A percentile compares a stretch with the other conserved stretches of the same genome.
These are phyloP conservation scores for Megaceryle maxima DNA, from an alignment of 2,113 vertebrate species.

Conservation along the genomic window DNA sequence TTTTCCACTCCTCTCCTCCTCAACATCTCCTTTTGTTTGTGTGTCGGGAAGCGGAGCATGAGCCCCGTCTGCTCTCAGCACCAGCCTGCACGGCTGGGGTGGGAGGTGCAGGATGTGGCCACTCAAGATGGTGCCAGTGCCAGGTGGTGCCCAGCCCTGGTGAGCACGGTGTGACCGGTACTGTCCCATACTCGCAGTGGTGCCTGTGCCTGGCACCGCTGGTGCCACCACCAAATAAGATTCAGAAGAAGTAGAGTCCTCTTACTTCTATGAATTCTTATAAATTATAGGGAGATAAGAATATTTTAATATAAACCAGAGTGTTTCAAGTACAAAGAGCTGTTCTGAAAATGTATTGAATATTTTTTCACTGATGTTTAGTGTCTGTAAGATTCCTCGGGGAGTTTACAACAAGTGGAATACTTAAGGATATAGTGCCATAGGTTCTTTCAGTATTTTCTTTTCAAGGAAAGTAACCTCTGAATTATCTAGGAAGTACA, in stretches of 20 bases:
- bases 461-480: conserved; percentile 78
- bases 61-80: background rate
- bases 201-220: background rate
- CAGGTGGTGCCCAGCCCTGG: background rate
- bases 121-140: rapidly evolving
- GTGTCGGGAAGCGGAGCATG: background rate
- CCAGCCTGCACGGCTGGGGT: background rate
- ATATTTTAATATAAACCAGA: conserved; percentile 73
- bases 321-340: conserved; percentile 69
- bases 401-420: conserved; percentile 79
- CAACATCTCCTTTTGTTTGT: background rate
- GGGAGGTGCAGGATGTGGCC: background rate
- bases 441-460: conserved; percentile 72
- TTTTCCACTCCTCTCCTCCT: background rate
- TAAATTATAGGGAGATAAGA: conserved; percentile 66
- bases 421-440: conserved; percentile 74
- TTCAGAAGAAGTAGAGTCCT: background rate
- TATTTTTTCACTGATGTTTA: conserved; percentile 64
- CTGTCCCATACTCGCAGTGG: rapidly evolving
- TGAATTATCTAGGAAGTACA: conserved; percentile 72
- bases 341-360: conserved; percentile 62
- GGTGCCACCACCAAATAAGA: background rate
- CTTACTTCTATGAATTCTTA: conserved; percentile 33
- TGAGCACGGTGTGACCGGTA: background rate
- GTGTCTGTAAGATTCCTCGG: conserved; percentile 65